Evolutionary conservation across 2,888 invertebrate species (phyloP).

Genomic region (Limnephilus marmoratus): DNA sequence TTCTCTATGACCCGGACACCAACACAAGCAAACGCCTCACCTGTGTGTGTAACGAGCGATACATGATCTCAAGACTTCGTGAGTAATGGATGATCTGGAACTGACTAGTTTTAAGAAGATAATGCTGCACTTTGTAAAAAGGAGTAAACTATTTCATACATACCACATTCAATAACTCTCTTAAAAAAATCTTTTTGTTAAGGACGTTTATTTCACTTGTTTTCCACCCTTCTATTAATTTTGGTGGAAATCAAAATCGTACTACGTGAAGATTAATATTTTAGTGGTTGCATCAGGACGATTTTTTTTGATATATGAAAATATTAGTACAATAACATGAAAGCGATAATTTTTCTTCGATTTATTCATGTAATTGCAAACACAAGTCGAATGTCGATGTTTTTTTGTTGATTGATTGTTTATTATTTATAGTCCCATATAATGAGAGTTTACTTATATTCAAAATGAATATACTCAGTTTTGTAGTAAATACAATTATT

Average conservation of each 20-base stretch:
- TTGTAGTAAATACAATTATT: no score
- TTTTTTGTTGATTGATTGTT: no score
- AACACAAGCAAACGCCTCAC: slow-evolving; percentile 22
- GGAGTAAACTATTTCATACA: background rate
- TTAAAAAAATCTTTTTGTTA: background rate
- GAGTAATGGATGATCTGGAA: slow-evolving; percentile 43
- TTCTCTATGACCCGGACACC: slow-evolving; percentile 45
- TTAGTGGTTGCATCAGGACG: background rate
- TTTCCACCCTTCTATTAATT: background rate
- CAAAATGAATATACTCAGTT: no score
- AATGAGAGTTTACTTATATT: no score
- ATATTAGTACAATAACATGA: no score
- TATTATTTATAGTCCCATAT: no score
- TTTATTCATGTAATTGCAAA: background rate
- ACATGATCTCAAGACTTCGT: slow-evolving; percentile 50
- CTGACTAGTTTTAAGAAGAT: background rate
- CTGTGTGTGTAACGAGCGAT: slow-evolving; percentile 47
- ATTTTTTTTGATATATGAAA: no score
- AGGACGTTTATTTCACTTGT: background rate
- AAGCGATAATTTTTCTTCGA: background rate
- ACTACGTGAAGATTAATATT: background rate
- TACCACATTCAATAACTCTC: background rate
- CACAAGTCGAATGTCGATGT: no score
- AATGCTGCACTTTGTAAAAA: background rate
- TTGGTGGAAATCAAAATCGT: background rate